Conservation (phyloP, 1,140 invertebrate genomes). For the Tetramorium parvispinum region DNA sequence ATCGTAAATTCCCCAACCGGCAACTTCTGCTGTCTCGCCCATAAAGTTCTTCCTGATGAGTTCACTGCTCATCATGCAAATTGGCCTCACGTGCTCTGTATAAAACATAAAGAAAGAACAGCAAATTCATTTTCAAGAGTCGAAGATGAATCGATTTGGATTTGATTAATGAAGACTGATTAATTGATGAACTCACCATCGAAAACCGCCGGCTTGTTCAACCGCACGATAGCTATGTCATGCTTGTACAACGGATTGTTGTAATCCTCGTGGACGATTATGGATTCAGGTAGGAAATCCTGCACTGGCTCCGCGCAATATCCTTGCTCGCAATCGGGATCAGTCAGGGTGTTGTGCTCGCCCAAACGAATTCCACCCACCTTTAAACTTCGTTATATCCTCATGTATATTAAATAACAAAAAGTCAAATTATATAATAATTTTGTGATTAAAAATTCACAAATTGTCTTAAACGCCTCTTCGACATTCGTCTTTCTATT, state of each 20-base stretch:
- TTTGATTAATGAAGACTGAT: conserved; percentile 1
- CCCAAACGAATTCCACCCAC: conserved; percentile 87
- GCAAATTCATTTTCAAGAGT: neutral
- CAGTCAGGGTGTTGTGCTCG: conserved; percentile 85
- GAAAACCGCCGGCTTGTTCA: conserved; percentile 85
- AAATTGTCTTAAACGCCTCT: neutral
- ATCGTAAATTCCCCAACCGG: conserved; percentile 86
- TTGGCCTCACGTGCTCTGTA: conserved; percentile 86
- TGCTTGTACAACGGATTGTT: conserved; percentile 87
- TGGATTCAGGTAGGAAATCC: conserved; percentile 84
- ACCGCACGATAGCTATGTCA: conserved; percentile 89
- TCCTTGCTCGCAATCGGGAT: conserved; percentile 87
- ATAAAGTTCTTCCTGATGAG: conserved; percentile 78
- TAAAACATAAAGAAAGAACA: neutral
- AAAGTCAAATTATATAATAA: neutral
- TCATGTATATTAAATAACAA: neutral
- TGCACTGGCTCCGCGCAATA: conserved; percentile 87
- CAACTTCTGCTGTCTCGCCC: conserved; percentile 85
- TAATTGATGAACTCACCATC: conserved; percentile 81
- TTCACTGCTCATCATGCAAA: conserved; percentile 86
- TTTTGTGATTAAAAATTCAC: neutral
- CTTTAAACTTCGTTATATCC: conserved; percentile 60
- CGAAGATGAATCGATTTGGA: neutral
- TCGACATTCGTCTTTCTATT: neutral
- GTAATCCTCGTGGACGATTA: conserved; percentile 86